These are phyloP conservation scores for Epirrita christyi DNA, from an alignment of 2,888 invertebrate genomes.

Conservation along the genomic window DNA sequence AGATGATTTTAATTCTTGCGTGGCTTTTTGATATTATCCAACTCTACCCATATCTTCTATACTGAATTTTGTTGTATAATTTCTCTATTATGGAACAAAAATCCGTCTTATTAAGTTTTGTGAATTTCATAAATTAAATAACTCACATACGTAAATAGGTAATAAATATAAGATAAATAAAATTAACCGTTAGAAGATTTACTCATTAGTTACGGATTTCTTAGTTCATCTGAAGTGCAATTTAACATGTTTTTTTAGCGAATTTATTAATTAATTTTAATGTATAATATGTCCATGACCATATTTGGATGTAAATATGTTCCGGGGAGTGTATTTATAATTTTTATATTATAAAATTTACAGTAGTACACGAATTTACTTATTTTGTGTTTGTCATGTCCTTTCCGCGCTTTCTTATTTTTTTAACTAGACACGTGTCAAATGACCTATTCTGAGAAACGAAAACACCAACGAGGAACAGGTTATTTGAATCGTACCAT, in stretches of 20 bases:
- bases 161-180: slow-evolving; percentile 70
- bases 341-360: slow-evolving; percentile 51
- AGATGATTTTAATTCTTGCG: slow-evolving; percentile 65
- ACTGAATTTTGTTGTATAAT: slow-evolving; percentile 40
- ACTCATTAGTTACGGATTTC: slow-evolving; percentile 71
- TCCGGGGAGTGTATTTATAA: slow-evolving; percentile 65
- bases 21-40: slow-evolving; percentile 70
- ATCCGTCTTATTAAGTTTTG: slow-evolving; percentile 77
- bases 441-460: slow-evolving; percentile 54
- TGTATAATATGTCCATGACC: slow-evolving; percentile 62
- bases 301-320: slow-evolving; percentile 74
- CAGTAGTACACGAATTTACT: slow-evolving; percentile 53
- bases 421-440: slow-evolving; percentile 54
- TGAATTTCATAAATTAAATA: slow-evolving; percentile 74
- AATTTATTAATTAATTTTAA: slow-evolving; percentile 79
- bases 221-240: slow-evolving; percentile 74
- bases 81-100: slow-evolving; percentile 61
- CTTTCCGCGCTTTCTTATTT: slow-evolving; percentile 58
- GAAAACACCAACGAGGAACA: slow-evolving; percentile 48
- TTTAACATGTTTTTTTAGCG: slow-evolving; percentile 71
- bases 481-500: slow-evolving; percentile 55
- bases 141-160: slow-evolving; percentile 79
- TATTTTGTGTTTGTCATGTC: slow-evolving; percentile 56
- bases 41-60: slow-evolving; percentile 39
- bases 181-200: slow-evolving; percentile 75